Evolutionary conservation across 2,888 invertebrate genomes (phyloP).

Genomic region (Adelognathus sp.): DNA sequence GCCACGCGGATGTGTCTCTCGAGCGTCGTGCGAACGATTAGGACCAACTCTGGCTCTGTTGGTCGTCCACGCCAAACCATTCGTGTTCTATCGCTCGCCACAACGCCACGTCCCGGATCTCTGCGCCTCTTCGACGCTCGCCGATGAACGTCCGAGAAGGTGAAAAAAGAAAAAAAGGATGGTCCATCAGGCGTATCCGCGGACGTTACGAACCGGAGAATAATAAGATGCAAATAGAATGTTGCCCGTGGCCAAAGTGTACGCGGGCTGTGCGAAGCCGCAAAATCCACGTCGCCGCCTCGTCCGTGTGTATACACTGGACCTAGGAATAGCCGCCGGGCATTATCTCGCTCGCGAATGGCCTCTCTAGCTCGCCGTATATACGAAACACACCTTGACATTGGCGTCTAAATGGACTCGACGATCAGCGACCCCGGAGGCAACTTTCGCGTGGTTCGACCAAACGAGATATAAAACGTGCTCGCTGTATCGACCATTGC

Average conservation of each 20-base stretch:
- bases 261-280: conserved; percentile 23
- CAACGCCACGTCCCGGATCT: conserved; percentile 38
- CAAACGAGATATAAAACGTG: conserved; percentile 55
- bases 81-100: neutral
- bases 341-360: conserved; percentile 41
- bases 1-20: neutral
- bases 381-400: conserved; percentile 62
- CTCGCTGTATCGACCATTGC: conserved; percentile 11
- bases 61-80: conserved; percentile 5
- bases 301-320: conserved; percentile 48
- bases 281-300: conserved; percentile 7
- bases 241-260: conserved; percentile 40
- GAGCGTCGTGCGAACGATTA: conserved; percentile 45
- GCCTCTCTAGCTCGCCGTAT: conserved; percentile 31
- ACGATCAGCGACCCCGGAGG: conserved; percentile 62
- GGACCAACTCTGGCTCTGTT: conserved; percentile 14
- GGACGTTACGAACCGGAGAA: conserved; percentile 40
- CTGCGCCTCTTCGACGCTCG: neutral
- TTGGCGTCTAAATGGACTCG: conserved; percentile 62
- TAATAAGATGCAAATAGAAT: conserved; percentile 61
- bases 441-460: conserved; percentile 52
- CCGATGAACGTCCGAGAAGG: conserved; percentile 24
- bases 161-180: conserved; percentile 11
- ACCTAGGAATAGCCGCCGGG: conserved; percentile 51
- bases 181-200: conserved; percentile 20